Evolutionary conservation across 2,888 invertebrate genomes (phyloP), one percentile per base, ranked within the genome.

Genomic region (Nasonovia ribisnigri): DNA sequence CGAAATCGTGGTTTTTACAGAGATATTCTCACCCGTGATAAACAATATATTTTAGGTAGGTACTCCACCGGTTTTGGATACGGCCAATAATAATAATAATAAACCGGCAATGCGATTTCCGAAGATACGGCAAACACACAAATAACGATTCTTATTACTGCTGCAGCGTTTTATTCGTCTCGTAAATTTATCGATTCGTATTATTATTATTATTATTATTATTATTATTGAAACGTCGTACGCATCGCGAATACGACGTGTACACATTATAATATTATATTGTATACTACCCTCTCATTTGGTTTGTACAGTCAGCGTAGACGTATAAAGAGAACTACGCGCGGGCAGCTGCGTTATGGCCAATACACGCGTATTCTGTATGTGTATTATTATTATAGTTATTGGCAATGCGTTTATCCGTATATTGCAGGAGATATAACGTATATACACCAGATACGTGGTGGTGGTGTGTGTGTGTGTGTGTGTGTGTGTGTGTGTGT

Each of bases 211-310:
- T n/a, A n/a, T n/a, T 67, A 67, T 67, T n/a, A 67, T 67, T 67
- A n/a, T 77, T 77, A 36, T 77, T 77, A 77, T 77, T 77, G 77
- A 77, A 77, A 77, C 77, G 77, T 36, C 36, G 77, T 77, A 77
- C 77, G 77, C 77, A 20, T 36, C 77, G 36, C 20, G 77, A 77
- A 77, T 77, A 42, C 20, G 36, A 42, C 36, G 77, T 36, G 77
- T 36, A 77, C 77, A 36, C 77, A 36, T 77, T 77, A 16, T 36
- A 77, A 77, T 77, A 77, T 77, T 36, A 20, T 57, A 57, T 36
- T 57, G 57, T 57, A 57, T 8, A 77, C 77, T 42, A 77, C 36
- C 8, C 77, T 77, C 77, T 77, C 77, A 42, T 77, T 77, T 42
- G 77, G 77, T 77, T 42, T 36, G 77, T 77, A 8, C 36, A 77